Evolutionary conservation across 1,140 invertebrate genomes (phyloP), one percentile per base, ranked within the genome.

Genomic region (Tetramorium parvispinum): DNA sequence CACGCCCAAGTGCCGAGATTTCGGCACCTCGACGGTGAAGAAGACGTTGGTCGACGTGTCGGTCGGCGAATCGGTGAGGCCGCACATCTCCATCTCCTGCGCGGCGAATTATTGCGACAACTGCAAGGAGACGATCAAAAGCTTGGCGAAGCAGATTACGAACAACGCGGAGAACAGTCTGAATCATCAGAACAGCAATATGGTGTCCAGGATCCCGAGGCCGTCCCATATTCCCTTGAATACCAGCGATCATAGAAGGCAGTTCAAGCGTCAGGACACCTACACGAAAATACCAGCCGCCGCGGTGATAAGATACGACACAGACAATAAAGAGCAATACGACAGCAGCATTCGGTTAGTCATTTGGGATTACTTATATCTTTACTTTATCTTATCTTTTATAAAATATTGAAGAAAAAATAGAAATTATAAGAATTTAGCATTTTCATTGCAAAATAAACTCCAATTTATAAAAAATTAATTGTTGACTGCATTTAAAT

Each of bases 51-150:
- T 94, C 0, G 96, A 96, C 71, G 96, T 96, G 1, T 96, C 95
- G 11, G 96, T 96, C 32, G 96, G 96, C 0, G 95, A 96, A 16
- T 95, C 95, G 3, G 89, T 96, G 0, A 96, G 95, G 79, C 95
- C 95, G 2, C 95, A 96, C 68, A 96, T 96, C 53, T 94, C 94
- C 0, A 95, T 96, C n/a, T 93, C 95, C 3, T 95, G 95, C 85
- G 94, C 95, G 66, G 96, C 96, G 53, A 96, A 96, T 88, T 96
- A 97, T 82, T 97, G 96, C 94, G 96, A 97, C 91, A 96, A 97
- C 87, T 97, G 96, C 92, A 96, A 96, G 89, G 96, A 96, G 77
- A 95, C 95, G 13, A 96, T 97, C 43, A 96, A 96, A 53, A 94
- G 93, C 55, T 24, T 93, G 27, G 92, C 92, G 0, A 93, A 93